These are phyloP conservation scores for Pseudomyrmex sp. DNA, from an alignment of 1,140 invertebrate species.

Conservation along the genomic window DNA sequence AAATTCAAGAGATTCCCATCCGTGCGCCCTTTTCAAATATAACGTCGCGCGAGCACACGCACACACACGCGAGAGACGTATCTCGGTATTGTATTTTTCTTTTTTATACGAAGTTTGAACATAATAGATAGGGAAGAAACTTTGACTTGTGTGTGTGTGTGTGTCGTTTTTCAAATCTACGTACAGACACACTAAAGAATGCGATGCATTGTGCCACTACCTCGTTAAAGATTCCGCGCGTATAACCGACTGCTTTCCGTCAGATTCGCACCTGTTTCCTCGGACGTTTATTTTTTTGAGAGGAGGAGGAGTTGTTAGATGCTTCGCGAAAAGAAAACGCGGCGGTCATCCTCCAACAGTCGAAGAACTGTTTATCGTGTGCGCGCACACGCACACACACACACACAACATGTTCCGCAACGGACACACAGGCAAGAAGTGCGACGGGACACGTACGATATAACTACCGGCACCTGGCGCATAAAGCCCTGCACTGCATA, in stretches of 20 bases:
- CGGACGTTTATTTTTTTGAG: slow-evolving; percentile 61
- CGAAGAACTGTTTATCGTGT: slow-evolving; percentile 44
- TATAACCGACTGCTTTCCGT: slow-evolving; percentile 42
- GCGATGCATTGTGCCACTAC: neutral
- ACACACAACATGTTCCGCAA: too few relatives aligned
- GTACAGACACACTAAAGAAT: slow-evolving; percentile 8
- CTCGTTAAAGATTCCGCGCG: slow-evolving; percentile 67
- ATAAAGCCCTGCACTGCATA: slow-evolving; percentile 71
- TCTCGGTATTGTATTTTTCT: too few relatives aligned
- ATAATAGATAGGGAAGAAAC: neutral
- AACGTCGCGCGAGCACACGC: neutral
- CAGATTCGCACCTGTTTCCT: slow-evolving; percentile 70
- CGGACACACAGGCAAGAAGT: slow-evolving; percentile 9
- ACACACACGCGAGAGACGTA: neutral
- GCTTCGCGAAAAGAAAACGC: slow-evolving; percentile 68
- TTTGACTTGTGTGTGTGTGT: slow-evolving; percentile 4
- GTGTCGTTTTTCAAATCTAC: neutral
- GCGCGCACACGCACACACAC: slow-evolving; percentile 6
- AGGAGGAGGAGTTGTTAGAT: slow-evolving; percentile 31
- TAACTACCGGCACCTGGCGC: slow-evolving; percentile 74
- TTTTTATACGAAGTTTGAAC: too few relatives aligned
- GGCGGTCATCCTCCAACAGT: slow-evolving; percentile 26
- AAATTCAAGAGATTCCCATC: slow-evolving; percentile 11
- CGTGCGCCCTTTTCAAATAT: neutral
- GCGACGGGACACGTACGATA: slow-evolving; percentile 65